phyloP scores from a whole-genome alignment of 2,113 vertebrate genomes.

The Chinchilla lanigera region DNA sequence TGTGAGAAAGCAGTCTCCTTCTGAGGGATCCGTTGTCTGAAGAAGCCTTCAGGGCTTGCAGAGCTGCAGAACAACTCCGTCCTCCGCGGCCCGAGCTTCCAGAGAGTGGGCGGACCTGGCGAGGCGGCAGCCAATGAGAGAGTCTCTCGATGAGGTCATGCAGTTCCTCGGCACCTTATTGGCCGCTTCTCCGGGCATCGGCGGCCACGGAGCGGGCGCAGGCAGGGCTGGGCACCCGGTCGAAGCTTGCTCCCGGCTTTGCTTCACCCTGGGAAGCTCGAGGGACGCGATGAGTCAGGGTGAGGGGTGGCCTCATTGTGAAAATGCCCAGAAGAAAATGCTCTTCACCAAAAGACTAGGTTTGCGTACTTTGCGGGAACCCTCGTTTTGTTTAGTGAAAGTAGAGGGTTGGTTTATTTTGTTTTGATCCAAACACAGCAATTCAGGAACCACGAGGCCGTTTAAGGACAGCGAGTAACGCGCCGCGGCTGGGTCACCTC shows the following conservation, averaged over 20 bases:
- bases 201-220: background rate
- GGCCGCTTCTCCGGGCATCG: background rate
- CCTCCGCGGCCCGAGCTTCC: rapidly evolving
- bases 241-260: rapidly evolving
- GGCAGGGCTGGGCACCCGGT: rapidly evolving
- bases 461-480: background rate
- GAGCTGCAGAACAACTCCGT: rapidly evolving
- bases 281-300: rapidly evolving
- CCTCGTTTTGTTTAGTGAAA: background rate
- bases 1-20: background rate
- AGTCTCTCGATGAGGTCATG: conserved; percentile 70
- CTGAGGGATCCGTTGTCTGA: rapidly evolving
- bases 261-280: rapidly evolving
- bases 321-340: background rate
- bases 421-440: background rate
- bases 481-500: background rate
- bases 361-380: background rate
- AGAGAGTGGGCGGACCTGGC: background rate
- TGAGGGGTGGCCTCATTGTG: background rate
- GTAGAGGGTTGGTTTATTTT: background rate
- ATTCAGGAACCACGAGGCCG: background rate
- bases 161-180: conserved; percentile 26
- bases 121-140: conserved; percentile 62
- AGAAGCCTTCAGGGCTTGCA: background rate
- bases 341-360: background rate